A percentile compares a stretch with the other conserved stretches of the same genome.
Conservation (phyloP, 2,888 invertebrate genomes). For the Drosophila heteroneura region DNA sequence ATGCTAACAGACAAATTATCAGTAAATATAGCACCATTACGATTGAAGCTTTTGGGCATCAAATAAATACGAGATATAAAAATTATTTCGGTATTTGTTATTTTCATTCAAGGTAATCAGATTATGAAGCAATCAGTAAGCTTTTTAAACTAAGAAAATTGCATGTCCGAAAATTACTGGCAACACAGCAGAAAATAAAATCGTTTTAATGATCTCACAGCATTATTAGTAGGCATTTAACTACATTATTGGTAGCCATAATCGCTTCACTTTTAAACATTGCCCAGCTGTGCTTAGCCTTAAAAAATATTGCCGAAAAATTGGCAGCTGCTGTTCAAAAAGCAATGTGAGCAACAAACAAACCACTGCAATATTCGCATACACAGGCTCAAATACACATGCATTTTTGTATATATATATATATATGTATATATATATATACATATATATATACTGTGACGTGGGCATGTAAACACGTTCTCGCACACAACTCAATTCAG, state of each 20-base stretch:
- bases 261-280: conserved; percentile 1
- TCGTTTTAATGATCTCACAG: neutral
- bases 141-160: neutral
- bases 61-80: neutral
- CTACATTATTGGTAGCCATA: too few relatives aligned
- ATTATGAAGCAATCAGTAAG: neutral
- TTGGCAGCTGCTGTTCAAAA: conserved; percentile 46
- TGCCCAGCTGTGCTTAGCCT: neutral
- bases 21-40: neutral
- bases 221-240: too few relatives aligned
- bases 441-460: neutral
- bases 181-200: neutral
- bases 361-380: conserved; percentile 1
- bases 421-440: conserved; percentile 1
- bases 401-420: neutral
- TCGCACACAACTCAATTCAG: conserved; percentile 59
- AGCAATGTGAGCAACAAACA: conserved; percentile 17
- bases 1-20: conserved; percentile 22
- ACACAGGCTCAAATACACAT: neutral
- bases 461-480: conserved; percentile 38
- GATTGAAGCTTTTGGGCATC: neutral
- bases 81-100: neutral
- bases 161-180: neutral
- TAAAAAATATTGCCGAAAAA: conserved; percentile 6
- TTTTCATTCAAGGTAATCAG: neutral